phyloP scores from a whole-genome alignment of 2,797 vertebrate species.

The Kryptolebias ocellatus region DNA sequence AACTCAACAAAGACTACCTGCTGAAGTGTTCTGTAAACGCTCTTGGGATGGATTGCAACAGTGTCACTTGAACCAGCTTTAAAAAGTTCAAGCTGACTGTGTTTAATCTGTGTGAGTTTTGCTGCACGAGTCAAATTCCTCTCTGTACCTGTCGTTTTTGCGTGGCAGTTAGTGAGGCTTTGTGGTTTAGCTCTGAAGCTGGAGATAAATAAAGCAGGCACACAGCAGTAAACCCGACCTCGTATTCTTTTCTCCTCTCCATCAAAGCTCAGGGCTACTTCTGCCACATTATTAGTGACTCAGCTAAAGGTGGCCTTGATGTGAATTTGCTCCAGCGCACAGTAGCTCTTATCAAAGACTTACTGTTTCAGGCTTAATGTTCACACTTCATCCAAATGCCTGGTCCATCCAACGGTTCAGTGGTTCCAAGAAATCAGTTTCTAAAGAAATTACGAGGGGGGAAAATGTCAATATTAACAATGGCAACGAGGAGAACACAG shows the following conservation, averaged over 20 bases:
- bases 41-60: too few relatives aligned
- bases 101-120: too few relatives aligned
- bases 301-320: conserved; percentile 50
- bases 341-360: conserved; percentile 45
- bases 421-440: conserved; percentile 8
- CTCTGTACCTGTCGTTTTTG: too few relatives aligned
- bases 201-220: conserved; percentile 29
- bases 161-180: conserved; percentile 25
- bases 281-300: conserved; percentile 46
- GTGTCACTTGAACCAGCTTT: too few relatives aligned
- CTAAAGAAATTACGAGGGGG: conserved; percentile 15
- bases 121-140: too few relatives aligned
- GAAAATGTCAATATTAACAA: conserved; percentile 15
- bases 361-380: conserved; percentile 43
- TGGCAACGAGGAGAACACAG: background rate
- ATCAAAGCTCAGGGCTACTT: conserved; percentile 43
- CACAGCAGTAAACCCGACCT: conserved; percentile 36
- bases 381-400: conserved; percentile 23
- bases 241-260: conserved; percentile 24
- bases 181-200: conserved; percentile 40
- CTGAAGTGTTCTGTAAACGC: too few relatives aligned
- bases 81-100: too few relatives aligned
- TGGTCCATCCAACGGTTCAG: conserved; percentile 13
- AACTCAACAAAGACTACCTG: too few relatives aligned
- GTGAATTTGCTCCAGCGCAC: conserved; percentile 32